A percentile compares a stretch with the other conserved stretches of the same genome.
phyloP scores from a whole-genome alignment of 2,113 vertebrate genomes.

The Ciconia maguari region DNA sequence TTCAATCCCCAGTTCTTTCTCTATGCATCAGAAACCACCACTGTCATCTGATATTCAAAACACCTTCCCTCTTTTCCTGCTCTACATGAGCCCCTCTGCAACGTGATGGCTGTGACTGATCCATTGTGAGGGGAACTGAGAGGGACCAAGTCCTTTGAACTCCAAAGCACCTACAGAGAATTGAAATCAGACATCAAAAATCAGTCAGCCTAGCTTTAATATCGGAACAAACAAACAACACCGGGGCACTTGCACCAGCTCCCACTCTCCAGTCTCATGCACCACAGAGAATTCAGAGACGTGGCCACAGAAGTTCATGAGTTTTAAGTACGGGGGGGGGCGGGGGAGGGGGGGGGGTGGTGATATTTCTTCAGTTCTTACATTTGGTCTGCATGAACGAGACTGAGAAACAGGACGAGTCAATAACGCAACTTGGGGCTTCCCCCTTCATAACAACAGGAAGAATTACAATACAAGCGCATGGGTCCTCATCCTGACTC shows the following conservation, averaged over 20 bases:
- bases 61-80: background rate
- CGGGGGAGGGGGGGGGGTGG: no score
- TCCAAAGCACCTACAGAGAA: background rate
- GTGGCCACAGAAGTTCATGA: background rate
- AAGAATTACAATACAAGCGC: background rate
- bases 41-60: background rate
- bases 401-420: background rate
- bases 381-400: background rate
- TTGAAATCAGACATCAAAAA: background rate
- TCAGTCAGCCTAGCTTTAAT: background rate
- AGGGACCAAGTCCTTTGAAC: background rate
- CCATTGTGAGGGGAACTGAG: background rate
- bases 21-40: background rate
- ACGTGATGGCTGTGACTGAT: background rate
- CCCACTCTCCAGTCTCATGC: background rate
- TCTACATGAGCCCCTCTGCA: background rate
- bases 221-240: background rate
- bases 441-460: background rate
- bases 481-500: background rate
- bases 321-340: background rate
- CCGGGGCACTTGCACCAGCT: background rate
- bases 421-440: background rate
- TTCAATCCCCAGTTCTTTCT: background rate
- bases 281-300: background rate
- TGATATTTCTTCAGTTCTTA: background rate